A percentile compares a stretch with the other conserved stretches of the same genome.
Evolutionary conservation across 2,797 vertebrate species (phyloP).

Genomic region (Mastacembelus armatus): DNA sequence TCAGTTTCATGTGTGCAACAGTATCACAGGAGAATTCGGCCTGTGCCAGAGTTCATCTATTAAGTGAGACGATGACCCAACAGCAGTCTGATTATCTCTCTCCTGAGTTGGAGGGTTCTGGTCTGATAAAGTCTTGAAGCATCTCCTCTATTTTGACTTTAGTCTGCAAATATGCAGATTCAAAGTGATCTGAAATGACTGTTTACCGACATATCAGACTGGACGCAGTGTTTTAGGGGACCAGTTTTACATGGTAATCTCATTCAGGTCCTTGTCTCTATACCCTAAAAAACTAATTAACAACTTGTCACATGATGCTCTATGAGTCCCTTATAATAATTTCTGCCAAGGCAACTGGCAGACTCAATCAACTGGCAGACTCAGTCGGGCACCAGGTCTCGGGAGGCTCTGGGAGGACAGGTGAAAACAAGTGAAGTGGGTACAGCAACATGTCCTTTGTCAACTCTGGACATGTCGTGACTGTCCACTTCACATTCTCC

Average conservation of each 20-base stretch:
- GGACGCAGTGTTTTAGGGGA: neutral
- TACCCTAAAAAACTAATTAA: neutral
- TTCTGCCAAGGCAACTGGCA: no score
- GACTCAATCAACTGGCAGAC: neutral
- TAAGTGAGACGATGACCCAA: conserved; percentile 40
- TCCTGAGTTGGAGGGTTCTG: conserved; percentile 31
- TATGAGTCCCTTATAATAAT: no score
- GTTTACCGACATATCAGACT: no score
- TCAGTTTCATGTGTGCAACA: conserved; percentile 16
- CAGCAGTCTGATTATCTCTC: conserved; percentile 67
- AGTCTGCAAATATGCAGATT: no score
- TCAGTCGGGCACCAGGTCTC: neutral
- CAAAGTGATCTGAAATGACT: no score
- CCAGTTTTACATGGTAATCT: no score
- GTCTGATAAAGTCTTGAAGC: no score
- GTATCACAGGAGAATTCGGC: conserved; percentile 57
- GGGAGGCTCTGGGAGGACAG: conserved; percentile 5
- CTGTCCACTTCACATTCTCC: conserved; percentile 56
- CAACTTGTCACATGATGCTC: no score
- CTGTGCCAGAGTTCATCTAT: conserved; percentile 59
- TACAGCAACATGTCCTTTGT: neutral
- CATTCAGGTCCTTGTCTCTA: neutral
- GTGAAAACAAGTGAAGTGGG: conserved; percentile 31
- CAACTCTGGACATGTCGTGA: conserved; percentile 53
- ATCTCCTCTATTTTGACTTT: no score